A percentile compares a stretch with the other conserved stretches of the same genome.
Evolutionary conservation across 2,797 vertebrate genomes (phyloP).

Genomic region (Leptodactylus fallax): DNA sequence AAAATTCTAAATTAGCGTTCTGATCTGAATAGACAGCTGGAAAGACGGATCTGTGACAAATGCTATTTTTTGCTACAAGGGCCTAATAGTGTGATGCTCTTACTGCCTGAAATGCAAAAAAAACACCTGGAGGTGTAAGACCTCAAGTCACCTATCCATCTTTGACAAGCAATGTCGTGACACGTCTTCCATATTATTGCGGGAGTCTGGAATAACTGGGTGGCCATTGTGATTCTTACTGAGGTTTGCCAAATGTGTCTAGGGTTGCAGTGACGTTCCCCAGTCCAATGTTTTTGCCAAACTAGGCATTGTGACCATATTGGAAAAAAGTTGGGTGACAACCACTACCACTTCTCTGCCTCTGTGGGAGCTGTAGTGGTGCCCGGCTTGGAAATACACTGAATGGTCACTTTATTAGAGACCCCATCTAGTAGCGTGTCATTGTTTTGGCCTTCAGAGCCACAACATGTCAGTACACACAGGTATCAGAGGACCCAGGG

Average conservation of each 20-base stretch:
- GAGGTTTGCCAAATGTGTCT: too few relatives aligned
- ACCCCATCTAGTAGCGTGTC: too few relatives aligned
- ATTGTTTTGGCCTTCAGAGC: too few relatives aligned
- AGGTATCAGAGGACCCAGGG: too few relatives aligned
- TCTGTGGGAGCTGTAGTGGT: not conserved
- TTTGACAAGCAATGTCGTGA: not conserved
- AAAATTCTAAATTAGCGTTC: constrained; percentile 64
- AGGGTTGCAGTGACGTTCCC: too few relatives aligned
- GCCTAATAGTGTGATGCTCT: not conserved
- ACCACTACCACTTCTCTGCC: not conserved
- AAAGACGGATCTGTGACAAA: constrained; percentile 19
- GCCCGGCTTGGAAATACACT: too few relatives aligned
- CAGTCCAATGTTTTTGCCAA: too few relatives aligned
- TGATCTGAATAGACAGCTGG: constrained; percentile 37
- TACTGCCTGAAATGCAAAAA: not conserved
- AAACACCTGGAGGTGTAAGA: not conserved
- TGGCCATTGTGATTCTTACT: not conserved
- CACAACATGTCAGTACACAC: too few relatives aligned
- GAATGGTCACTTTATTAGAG: too few relatives aligned
- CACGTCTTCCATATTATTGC: not conserved
- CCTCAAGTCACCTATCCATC: not conserved
- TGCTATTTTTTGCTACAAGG: not conserved
- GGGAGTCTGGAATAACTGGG: not conserved
- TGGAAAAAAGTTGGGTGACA: too few relatives aligned
- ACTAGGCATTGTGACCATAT: too few relatives aligned